Percentiles rank a stretch among this genome's conserved stretches.
These are phyloP conservation scores for Calliopsis andreniformis DNA, from an alignment of 1,140 invertebrate species.

Conservation along the genomic window DNA sequence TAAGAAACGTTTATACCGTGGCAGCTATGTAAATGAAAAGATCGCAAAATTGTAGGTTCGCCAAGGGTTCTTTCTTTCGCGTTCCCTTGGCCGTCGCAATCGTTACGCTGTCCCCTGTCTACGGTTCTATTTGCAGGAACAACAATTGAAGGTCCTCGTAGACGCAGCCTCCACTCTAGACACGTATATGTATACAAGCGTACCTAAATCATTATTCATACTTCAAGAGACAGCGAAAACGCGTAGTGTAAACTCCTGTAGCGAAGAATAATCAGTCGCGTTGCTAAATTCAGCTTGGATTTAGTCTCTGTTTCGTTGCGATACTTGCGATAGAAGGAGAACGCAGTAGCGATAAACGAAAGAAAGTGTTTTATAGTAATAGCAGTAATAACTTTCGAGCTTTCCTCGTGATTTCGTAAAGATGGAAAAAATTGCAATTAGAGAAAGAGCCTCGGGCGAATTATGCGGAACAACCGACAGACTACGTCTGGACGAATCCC, in stretches of 20 bases:
- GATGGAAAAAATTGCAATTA: no score
- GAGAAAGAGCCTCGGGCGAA: no score
- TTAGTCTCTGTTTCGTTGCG: constrained; percentile 10
- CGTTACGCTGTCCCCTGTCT: constrained; percentile 9
- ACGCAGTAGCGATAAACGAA: no score
- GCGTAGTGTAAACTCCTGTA: constrained; percentile 18
- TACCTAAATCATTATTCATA: constrained; percentile 55
- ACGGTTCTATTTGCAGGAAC: constrained; percentile 40
- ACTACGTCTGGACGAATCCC: constrained; percentile 17
- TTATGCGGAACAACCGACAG: background rate
- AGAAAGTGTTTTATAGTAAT: no score
- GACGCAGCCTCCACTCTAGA: background rate
- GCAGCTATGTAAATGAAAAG: background rate
- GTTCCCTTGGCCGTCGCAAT: background rate
- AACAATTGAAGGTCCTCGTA: constrained; percentile 40
- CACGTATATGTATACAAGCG: no score
- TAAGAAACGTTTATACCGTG: constrained; percentile 5
- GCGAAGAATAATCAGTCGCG: constrained; percentile 26
- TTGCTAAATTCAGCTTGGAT: no score
- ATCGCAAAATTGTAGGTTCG: background rate
- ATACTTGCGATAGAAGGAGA: background rate
- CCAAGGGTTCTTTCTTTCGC: background rate
- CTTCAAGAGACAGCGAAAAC: constrained; percentile 31
- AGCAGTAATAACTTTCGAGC: no score
- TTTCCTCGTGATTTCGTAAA: no score